phyloP scores from a whole-genome alignment of 1,140 invertebrate species.

The Anagrus nilaparvatae region DNA sequence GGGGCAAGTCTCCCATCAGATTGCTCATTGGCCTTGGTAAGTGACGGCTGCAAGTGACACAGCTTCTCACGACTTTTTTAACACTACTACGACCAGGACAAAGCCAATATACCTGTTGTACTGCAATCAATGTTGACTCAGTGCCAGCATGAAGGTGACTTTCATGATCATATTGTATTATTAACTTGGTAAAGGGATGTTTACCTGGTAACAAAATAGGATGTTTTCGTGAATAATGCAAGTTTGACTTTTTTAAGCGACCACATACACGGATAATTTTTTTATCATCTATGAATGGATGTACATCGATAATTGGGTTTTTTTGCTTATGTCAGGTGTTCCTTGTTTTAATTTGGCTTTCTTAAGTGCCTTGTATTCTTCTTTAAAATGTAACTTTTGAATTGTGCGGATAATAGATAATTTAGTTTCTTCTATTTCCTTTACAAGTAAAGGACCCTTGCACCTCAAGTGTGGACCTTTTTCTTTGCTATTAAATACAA shows the following conservation, averaged over 20 bases:
- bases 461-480: neutral
- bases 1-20: slow-evolving; percentile 30
- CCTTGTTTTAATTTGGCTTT: neutral
- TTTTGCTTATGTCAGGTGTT: neutral
- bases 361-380: neutral
- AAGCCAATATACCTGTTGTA: slow-evolving; percentile 24
- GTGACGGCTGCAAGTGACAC: slow-evolving; percentile 19
- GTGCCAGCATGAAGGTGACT: slow-evolving; percentile 19
- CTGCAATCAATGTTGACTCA: slow-evolving; percentile 15
- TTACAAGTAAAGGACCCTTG: neutral
- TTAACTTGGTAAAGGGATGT: slow-evolving; percentile 17
- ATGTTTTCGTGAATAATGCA: slow-evolving; percentile 22
- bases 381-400: neutral
- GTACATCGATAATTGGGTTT: neutral
- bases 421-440: too few species aligned
- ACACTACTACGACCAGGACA: slow-evolving; percentile 14
- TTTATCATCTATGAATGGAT: slow-evolving; percentile 20
- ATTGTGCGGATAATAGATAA: neutral
- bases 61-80: slow-evolving; percentile 17
- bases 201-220: slow-evolving; percentile 21
- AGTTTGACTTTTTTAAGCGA: slow-evolving; percentile 16
- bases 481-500: slow-evolving; percentile 1
- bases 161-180: slow-evolving; percentile 19
- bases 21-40: slow-evolving; percentile 11
- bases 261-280: slow-evolving; percentile 24